phyloP scores from a whole-genome alignment of 2,113 vertebrate genomes.

The Cranoglanis bouderius region DNA sequence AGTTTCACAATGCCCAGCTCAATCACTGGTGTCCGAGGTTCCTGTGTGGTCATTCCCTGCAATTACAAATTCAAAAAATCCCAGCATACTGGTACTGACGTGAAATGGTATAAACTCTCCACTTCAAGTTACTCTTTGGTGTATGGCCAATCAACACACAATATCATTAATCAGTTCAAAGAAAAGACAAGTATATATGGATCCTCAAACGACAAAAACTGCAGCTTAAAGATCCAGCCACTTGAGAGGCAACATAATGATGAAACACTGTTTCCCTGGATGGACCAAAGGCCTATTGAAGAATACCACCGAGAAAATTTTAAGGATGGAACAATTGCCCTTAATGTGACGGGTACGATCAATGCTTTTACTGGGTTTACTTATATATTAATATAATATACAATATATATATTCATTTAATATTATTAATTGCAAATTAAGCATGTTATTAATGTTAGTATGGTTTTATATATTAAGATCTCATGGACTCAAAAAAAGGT shows the following conservation, averaged over 20 bases:
- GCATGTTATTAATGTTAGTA: neutral
- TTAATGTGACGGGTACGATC: constrained; percentile 55
- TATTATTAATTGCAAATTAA: neutral
- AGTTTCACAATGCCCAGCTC: constrained; percentile 56
- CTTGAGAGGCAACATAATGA: constrained; percentile 52
- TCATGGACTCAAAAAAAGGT: no score
- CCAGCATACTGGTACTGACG: neutral
- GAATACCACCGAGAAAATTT: constrained; percentile 47
- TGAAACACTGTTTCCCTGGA: constrained; percentile 62
- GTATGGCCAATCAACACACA: neutral
- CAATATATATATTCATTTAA: neutral
- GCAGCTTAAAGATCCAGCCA: constrained; percentile 60
- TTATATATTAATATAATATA: neutral
- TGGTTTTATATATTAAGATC: no score
- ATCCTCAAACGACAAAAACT: constrained; percentile 44
- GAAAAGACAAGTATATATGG: constrained; percentile 55
- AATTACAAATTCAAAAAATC: neutral
- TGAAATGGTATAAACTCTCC: constrained; percentile 17
- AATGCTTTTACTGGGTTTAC: neutral
- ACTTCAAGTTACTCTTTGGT: neutral
- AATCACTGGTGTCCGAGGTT: constrained; percentile 59
- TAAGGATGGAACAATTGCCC: constrained; percentile 53
- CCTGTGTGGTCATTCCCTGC: constrained; percentile 66
- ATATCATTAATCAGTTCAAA: constrained; percentile 14
- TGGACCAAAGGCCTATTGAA: constrained; percentile 56